A percentile compares a stretch with the other conserved stretches of the same genome.
Conservation (phyloP, 2,888 invertebrate species). For the Ophioninae sp. region DNA sequence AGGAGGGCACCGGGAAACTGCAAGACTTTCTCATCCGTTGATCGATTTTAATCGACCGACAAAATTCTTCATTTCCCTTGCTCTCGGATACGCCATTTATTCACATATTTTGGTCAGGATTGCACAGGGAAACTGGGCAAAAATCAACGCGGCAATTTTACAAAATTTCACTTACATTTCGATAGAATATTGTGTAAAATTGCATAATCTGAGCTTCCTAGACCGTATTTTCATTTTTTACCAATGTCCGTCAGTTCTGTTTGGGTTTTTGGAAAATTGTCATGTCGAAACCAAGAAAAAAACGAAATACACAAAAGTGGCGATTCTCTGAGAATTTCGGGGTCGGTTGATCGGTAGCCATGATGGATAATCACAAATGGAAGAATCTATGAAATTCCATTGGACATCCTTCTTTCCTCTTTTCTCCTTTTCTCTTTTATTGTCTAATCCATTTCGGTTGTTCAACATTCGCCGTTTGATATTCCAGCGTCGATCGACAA, state of each 20-base stretch:
- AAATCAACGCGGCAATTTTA: not conserved
- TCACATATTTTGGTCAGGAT: no score
- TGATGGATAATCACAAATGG: not conserved
- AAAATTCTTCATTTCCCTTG: no score
- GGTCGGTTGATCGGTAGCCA: not conserved
- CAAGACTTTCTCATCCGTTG: no score
- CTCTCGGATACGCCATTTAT: no score
- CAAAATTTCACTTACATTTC: no score
- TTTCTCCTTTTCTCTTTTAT: conserved; percentile 41
- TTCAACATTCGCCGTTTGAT: not conserved
- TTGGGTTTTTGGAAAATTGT: not conserved
- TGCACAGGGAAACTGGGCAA: no score
- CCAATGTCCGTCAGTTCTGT: not conserved
- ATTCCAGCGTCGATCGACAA: not conserved
- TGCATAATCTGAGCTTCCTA: no score
- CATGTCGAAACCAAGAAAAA: not conserved
- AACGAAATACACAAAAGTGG: not conserved
- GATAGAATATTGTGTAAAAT: no score
- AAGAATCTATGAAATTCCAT: conserved; percentile 14
- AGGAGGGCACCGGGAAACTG: no score
- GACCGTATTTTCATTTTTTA: not conserved
- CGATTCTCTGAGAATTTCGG: no score
- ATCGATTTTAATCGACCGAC: no score
- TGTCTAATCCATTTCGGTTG: conserved; percentile 9
- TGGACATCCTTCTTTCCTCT: not conserved